A percentile compares a stretch with the other conserved stretches of the same genome.
Conservation (phyloP, 1,140 invertebrate species). For the Lepidurus apus region DNA sequence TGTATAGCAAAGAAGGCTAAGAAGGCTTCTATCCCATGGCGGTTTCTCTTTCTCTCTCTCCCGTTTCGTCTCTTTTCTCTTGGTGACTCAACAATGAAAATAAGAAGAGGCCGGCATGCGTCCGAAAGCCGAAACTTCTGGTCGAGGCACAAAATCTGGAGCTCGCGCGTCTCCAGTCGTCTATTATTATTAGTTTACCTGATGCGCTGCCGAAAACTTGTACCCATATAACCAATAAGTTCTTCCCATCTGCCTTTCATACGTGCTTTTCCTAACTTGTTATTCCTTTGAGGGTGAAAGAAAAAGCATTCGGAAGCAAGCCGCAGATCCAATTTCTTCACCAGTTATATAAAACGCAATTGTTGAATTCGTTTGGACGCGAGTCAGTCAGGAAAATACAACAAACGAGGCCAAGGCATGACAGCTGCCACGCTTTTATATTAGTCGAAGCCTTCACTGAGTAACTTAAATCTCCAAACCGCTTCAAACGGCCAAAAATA, state of each 20-base stretch:
- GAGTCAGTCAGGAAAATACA: not conserved
- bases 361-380: not conserved
- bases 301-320: constrained; percentile 5
- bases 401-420: not conserved
- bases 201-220: not conserved
- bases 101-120: constrained; percentile 17
- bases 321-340: constrained; percentile 10
- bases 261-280: not conserved
- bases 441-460: no score
- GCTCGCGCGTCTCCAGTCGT: constrained; percentile 12
- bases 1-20: constrained; percentile 5
- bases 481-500: no score
- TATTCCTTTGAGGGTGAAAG: not conserved
- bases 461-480: no score
- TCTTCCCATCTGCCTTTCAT: not conserved
- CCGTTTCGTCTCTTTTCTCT: not conserved
- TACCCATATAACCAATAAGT: not conserved
- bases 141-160: not conserved
- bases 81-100: not conserved
- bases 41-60: not conserved
- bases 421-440: constrained; percentile 1
- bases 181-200: not conserved
- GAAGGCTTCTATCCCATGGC: constrained; percentile 15
- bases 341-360: not conserved
- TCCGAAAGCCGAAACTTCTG: not conserved